These are phyloP conservation scores for Halichoerus grypus DNA, from an alignment of 2,113 vertebrate species.

Conservation along the genomic window DNA sequence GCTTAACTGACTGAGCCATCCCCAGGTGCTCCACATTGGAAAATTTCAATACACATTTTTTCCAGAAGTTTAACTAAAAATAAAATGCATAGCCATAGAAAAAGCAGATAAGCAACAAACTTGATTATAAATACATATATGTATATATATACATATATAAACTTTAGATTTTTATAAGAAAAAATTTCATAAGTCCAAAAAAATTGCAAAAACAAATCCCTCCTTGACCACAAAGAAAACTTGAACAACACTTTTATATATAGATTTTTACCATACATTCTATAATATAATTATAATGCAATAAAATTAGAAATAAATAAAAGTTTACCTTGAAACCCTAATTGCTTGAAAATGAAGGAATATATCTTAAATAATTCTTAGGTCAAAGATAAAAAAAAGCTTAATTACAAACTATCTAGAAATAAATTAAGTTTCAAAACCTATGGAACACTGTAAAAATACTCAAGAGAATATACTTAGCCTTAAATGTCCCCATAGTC, in stretches of 20 bases:
- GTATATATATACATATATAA: not conserved
- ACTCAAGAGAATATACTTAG: not conserved
- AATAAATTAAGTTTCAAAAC: constrained; percentile 15
- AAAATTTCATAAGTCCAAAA: not conserved
- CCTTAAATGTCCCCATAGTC: not conserved
- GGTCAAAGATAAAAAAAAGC: not conserved
- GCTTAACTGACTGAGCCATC: not conserved
- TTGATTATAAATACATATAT: not conserved
- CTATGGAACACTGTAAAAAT: not conserved
- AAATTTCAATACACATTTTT: not conserved
- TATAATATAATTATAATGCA: not conserved
- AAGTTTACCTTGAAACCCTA: not conserved
- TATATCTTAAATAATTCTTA: not conserved
- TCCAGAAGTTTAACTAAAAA: not conserved
- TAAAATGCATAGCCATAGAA: not conserved
- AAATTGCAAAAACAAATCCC: not conserved
- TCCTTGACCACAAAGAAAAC: not conserved
- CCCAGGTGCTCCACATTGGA: not conserved
- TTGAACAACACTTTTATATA: not conserved
- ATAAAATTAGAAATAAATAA: constrained; percentile 26
- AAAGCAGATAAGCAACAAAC: not conserved
- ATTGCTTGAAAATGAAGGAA: constrained; percentile 2
- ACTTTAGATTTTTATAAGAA: not conserved
- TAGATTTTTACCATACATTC: not conserved
- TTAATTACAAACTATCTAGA: not conserved